phyloP scores from a whole-genome alignment of 2,113 vertebrate genomes.

The Hyaena hyaena region DNA sequence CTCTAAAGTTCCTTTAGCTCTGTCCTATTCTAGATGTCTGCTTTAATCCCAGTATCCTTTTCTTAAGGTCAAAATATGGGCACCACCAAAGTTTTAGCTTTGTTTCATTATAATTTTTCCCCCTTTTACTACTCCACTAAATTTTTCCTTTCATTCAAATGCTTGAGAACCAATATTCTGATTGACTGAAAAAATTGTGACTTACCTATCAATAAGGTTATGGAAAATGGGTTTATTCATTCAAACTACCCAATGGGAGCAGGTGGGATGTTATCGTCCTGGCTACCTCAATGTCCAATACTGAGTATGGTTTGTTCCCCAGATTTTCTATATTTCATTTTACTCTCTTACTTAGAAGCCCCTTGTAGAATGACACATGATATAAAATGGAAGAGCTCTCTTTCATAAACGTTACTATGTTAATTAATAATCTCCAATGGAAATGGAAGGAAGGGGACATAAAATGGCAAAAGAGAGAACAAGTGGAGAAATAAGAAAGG shows the following conservation, averaged over 20 bases:
- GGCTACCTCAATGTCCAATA: neutral
- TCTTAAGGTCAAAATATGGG: neutral
- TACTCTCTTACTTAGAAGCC: neutral
- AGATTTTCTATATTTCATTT: neutral
- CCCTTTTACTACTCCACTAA: neutral
- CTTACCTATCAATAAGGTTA: neutral
- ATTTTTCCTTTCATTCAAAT: neutral
- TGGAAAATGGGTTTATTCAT: neutral
- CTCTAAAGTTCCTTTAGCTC: neutral
- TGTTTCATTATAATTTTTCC: neutral
- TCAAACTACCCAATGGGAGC: accelerated
- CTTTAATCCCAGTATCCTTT: neutral
- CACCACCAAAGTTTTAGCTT: neutral
- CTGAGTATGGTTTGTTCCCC: neutral
- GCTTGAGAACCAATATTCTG: neutral
- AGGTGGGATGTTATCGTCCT: accelerated
- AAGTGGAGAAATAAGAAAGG: neutral
- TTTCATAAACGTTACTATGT: neutral
- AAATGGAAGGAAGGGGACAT: neutral
- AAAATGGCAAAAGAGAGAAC: neutral
- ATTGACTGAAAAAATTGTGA: neutral
- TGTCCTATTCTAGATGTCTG: neutral
- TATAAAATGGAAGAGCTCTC: neutral
- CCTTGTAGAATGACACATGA: neutral
- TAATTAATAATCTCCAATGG: neutral